phyloP scores from a whole-genome alignment of 2,113 vertebrate species.

The Ellobius talpinus region DNA sequence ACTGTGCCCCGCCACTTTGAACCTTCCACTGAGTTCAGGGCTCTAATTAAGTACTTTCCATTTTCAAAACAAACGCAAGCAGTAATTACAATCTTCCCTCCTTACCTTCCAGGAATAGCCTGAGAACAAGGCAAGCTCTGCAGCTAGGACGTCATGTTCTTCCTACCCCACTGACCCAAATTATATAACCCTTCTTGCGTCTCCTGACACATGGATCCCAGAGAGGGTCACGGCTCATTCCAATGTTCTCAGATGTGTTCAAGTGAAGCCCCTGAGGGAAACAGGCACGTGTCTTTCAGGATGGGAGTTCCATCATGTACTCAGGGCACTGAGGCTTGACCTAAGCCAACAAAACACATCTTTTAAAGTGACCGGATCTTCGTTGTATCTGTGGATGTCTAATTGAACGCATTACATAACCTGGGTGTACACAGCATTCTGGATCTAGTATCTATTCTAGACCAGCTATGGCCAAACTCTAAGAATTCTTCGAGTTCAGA shows the following conservation, averaged over 20 bases:
- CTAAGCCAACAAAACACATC: neutral
- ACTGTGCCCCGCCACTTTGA: neutral
- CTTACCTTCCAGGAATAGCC: constrained; percentile 73
- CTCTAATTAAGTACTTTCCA: constrained; percentile 61
- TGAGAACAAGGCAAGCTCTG: neutral
- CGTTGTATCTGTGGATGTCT: constrained; percentile 30
- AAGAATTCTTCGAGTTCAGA: constrained; percentile 16
- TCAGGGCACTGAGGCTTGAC: neutral
- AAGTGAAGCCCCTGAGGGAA: neutral
- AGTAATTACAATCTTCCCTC: constrained; percentile 18
- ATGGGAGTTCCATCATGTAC: neutral
- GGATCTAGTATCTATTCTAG: constrained; percentile 74
- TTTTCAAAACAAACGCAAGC: constrained; percentile 62
- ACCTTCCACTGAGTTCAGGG: constrained; percentile 13
- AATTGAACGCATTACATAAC: constrained; percentile 71
- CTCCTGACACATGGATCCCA: neutral
- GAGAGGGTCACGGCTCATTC: neutral
- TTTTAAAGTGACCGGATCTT: neutral
- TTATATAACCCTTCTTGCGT: neutral
- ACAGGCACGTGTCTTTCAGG: neutral
- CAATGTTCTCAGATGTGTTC: accelerated
- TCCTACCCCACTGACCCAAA: constrained; percentile 30
- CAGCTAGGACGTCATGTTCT: neutral
- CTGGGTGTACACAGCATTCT: constrained; percentile 22
- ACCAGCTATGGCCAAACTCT: constrained; percentile 25